These are phyloP conservation scores for Ivindomyrus marchei DNA, from an alignment of 2,113 vertebrate genomes.

Conservation along the genomic window DNA sequence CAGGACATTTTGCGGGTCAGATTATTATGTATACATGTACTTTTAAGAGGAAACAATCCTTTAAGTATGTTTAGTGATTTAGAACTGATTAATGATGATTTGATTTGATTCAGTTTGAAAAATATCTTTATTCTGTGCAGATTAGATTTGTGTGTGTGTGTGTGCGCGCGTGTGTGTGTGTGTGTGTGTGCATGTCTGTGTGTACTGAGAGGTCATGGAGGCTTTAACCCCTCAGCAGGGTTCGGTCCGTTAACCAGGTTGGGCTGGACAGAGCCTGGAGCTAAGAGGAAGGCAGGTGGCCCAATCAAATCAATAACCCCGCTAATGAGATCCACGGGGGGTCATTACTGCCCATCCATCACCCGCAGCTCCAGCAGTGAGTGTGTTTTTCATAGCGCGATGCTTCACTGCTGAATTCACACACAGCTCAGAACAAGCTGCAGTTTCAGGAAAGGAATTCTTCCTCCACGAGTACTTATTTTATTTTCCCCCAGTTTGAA, in stretches of 20 bases:
- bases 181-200: not conserved
- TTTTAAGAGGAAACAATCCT: not conserved
- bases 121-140: not conserved
- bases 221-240: not conserved
- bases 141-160: not conserved
- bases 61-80: not conserved
- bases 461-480: not conserved
- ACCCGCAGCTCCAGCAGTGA: constrained; percentile 17
- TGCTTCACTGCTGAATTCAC: constrained; percentile 37
- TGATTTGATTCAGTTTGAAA: not conserved
- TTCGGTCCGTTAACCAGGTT: constrained; percentile 4
- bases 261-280: not conserved
- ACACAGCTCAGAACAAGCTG: not conserved
- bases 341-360: constrained; percentile 37
- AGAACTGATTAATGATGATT: not conserved
- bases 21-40: not conserved
- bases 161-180: not conserved
- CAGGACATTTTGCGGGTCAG: not conserved
- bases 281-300: constrained; percentile 44
- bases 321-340: constrained; percentile 62
- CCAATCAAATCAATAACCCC: constrained; percentile 61
- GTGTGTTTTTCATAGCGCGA: constrained; percentile 48
- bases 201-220: not conserved
- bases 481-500: not conserved
- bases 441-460: not conserved